Percentiles rank a stretch among this genome's conserved stretches.
Conservation (phyloP, 1,140 invertebrate genomes). For the Brachionus asplanchnoidis region DNA sequence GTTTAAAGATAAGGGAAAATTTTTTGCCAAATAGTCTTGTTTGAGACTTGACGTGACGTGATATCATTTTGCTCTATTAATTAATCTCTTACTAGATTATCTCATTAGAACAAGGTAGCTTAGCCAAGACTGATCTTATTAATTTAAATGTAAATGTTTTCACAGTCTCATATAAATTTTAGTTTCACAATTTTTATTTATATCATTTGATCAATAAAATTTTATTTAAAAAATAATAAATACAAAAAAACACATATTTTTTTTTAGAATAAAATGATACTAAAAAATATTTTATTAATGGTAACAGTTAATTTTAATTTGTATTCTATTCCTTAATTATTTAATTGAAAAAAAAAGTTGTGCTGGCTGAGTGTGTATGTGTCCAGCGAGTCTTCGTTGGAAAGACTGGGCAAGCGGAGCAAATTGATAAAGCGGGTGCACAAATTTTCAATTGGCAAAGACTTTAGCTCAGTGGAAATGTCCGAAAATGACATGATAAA, state of each 20-base stretch:
- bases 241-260: background rate
- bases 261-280: background rate
- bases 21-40: background rate
- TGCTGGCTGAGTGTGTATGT: background rate
- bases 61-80: background rate
- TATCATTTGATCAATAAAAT: background rate
- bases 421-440: background rate
- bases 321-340: background rate
- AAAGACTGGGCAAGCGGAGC: background rate
- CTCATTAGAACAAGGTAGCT: conserved; percentile 1
- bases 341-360: background rate
- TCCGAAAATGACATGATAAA: background rate
- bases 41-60: conserved; percentile 30
- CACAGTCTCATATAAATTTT: conserved; percentile 1
- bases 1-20: background rate
- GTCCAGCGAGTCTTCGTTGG: background rate
- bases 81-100: conserved; percentile 7
- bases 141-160: conserved; percentile 15
- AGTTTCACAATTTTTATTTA: background rate
- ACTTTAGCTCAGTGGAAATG: conserved; percentile 7
- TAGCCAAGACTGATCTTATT: background rate
- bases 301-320: background rate
- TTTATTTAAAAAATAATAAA: background rate
- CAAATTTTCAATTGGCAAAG: conserved; percentile 6
- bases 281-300: background rate